Evolutionary conservation across 2,888 invertebrate species (phyloP), one percentile per base, ranked within the genome.

Genomic region (Nematopogon swammerdamellus): DNA sequence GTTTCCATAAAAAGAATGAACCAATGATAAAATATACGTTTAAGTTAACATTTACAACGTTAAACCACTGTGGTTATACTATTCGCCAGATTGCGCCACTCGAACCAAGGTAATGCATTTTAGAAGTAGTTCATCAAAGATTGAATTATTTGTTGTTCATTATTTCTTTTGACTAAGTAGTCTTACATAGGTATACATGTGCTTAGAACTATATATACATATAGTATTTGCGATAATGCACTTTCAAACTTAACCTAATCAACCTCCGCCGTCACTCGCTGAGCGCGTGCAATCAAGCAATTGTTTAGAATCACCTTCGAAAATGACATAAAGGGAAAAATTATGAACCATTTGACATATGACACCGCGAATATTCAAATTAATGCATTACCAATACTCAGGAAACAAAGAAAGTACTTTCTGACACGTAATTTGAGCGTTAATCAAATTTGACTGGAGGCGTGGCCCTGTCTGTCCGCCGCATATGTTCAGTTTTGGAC

Each of bases 291-390:
- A 36, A 36, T 36, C 36, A 36, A 14, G n/a, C 36, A 14, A 36
- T 36, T 25, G 25, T 25, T 14, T 36, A 36, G 14, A 36, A 36
- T 36, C 36, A 36, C 36, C 36, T 36, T 3, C 36, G 36, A 36
- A 36, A 36, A 36, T 6, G n/a, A 36, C 36, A 36, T 36, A 36
- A 36, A 36, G n/a, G 36, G 68, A 60, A 65, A 73, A 77, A 77
- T 77, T 77, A 77, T 71, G 65, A 73, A 74, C 71, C 75, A 74
- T 76, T 77, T 79, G 77, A 79, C 77, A 79, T 77, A 69, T 77
- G 77, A 79, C 77, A 77, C 77, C 72, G 76, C 75, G 77, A 77
- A 77, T 77, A 76, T 79, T 76, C 73, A 76, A 79, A 79, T 79
- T 79, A 77, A 75, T 73, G 79, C 73, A 74, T 79, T 77, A 76